Base-by-base conservation (phyloP, 2,888 invertebrate genomes). In the Cybosia mesomella region DNA sequence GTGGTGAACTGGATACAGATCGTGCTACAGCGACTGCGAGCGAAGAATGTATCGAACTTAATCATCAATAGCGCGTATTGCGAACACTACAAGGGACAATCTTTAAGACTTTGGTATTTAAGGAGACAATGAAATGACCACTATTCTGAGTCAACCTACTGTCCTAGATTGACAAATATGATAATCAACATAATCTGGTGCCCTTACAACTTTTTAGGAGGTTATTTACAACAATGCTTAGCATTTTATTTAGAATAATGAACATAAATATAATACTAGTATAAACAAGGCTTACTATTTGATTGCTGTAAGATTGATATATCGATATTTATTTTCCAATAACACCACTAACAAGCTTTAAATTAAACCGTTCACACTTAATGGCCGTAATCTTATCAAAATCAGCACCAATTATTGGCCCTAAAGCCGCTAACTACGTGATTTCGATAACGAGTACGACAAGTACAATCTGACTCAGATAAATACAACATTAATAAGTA, bases 321-420 rank as follows among this genome's bases (percentile, higher is more conserved):
- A 54, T 57, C 54, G 18, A 34, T 22, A 66, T 59, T 69, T 71
- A 76, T 75, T 71, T 70, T 68, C 70, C 68, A 65, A 18, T 66
- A 73, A 67, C 69, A 21, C 58, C 64, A 54, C 72, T 74, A 71
- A 77, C 75, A 66, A 68, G 57, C 72, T 72, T 75, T 66, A 73
- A 79, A 79, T 77, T 68, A 76, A 77, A 75, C 67, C 63, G 72
- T 79, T 75, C 72, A 66, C 75, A 68, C 67, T 71, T 71, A 79
- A 75, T 70, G 67, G 68, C 69, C 66, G 32, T 73, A 66, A 79
- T 79, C 75, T 72, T 73, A 75, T 75, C 77, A 71, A 73, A 72
- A 77, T 68, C 64, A 70, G 75, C 68, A 70, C 64, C 74, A 77
- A 74, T 75, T 75, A 77, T 68, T 57, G 28, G 28, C 43, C 59